These are phyloP conservation scores for Eupithecia pulchellata DNA, from an alignment of 2,888 invertebrate genomes.

Conservation along the genomic window DNA sequence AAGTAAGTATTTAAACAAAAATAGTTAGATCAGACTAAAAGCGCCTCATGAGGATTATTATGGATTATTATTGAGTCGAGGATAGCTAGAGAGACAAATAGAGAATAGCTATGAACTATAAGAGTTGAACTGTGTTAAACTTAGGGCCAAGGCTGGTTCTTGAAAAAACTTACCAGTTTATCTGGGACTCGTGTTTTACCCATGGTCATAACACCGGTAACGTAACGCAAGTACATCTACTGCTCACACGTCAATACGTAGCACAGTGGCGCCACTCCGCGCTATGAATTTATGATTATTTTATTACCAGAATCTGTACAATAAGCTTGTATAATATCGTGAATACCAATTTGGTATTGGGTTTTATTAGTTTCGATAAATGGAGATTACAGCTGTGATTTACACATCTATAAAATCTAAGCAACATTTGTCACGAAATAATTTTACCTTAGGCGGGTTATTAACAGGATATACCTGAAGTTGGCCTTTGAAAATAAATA, in stretches of 20 bases:
- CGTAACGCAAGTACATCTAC: slow-evolving; percentile 7
- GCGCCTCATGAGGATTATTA: no score
- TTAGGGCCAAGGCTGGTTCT: no score
- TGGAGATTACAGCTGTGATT: slow-evolving; percentile 8
- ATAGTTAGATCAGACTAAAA: no score
- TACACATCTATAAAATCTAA: slow-evolving; percentile 36
- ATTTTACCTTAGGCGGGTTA: neutral
- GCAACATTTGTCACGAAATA: neutral
- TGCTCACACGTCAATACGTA: neutral
- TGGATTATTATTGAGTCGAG: no score
- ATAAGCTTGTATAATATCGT: slow-evolving; percentile 11
- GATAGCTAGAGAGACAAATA: no score
- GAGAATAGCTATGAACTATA: no score
- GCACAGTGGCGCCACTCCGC: slow-evolving; percentile 20
- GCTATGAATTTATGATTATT: slow-evolving; percentile 18
- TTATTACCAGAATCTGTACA: slow-evolving; percentile 16
- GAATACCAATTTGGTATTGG: slow-evolving; percentile 15
- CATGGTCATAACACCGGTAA: neutral
- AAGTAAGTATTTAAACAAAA: no score
- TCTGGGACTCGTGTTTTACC: neutral
- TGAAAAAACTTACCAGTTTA: no score
- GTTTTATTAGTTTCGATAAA: slow-evolving; percentile 14
- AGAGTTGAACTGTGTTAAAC: no score
- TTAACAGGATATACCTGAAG: neutral
- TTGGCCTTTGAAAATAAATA: neutral